Evolutionary conservation across 2,797 vertebrate species (phyloP), one percentile per base, ranked within the genome.

Genomic region (Rhinella marina): DNA sequence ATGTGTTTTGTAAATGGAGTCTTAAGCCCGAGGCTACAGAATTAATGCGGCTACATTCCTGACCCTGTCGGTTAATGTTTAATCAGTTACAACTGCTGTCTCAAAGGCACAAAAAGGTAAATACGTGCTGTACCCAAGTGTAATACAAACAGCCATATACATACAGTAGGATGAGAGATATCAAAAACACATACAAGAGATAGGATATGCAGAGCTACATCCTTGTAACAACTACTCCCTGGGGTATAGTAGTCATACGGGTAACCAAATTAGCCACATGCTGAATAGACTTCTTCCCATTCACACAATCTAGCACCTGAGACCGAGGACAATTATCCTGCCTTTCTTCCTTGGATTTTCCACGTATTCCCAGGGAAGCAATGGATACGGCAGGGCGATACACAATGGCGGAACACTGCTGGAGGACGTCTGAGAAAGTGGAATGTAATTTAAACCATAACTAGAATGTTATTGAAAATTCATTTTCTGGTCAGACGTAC

Each of bases 11-110:
- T 81, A 85, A 85, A 85, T 50, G 17, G 72, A 88, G 82, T 32
- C 68, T 68, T 8, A 19, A 41, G 87, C 87, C 76, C 7, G 76
- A 73, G 87, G 82, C 87, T 81, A 62, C 54, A 59, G 27, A 88
- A 80, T 72, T 57, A 72, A 81, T 62, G 64, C 19, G 50, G 13
- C 72, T 68, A 81, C 75, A 72, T 52, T 50, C 82, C 75, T 77
- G 64, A 66, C 56, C 29, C 76, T 70, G 23, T 59, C n/a, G 87
- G 72, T 84, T 78, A 87, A 87, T 56, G 73, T 78, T 87, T 82
- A 83, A 83, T 84, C 78, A 76, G 9, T 21, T 76, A 76, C 25
- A 27, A 70, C 10, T 61, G 29, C 29, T 68, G 29, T 41, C 57
- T 61, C n/a, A 81, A 41, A 81, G 57, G 57, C 50, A 54, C 21